These are phyloP conservation scores for Mustelus asterias DNA, from an alignment of 2,113 vertebrate species.

Conservation along the genomic window DNA sequence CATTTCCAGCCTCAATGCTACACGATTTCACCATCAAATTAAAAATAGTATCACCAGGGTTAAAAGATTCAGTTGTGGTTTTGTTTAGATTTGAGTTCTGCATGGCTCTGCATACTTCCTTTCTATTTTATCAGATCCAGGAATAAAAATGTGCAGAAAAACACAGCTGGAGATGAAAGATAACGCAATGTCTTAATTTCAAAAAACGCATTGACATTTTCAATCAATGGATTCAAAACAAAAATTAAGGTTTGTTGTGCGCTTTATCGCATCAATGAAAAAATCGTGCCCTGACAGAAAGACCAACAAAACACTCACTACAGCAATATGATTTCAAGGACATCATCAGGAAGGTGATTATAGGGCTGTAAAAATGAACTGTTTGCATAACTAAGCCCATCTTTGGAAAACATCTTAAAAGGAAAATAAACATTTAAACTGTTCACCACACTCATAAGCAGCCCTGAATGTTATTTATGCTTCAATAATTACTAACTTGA, in stretches of 20 bases:
- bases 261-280: background rate
- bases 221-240: background rate
- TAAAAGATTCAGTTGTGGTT: background rate
- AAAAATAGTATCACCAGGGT: background rate
- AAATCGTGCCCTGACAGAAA: background rate
- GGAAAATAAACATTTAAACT: background rate
- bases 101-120: background rate
- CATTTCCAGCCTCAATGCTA: background rate
- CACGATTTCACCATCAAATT: background rate
- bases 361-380: background rate
- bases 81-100: background rate
- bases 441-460: background rate
- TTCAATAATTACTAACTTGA: background rate
- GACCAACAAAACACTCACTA: background rate
- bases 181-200: background rate
- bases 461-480: background rate
- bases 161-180: background rate
- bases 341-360: background rate
- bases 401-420: background rate
- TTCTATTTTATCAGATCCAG: background rate
- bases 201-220: background rate
- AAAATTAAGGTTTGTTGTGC: background rate
- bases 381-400: background rate
- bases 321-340: background rate
- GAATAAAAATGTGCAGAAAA: background rate